Base-by-base conservation (phyloP, 1,140 invertebrate genomes). In the Lycorma delicatula region DNA sequence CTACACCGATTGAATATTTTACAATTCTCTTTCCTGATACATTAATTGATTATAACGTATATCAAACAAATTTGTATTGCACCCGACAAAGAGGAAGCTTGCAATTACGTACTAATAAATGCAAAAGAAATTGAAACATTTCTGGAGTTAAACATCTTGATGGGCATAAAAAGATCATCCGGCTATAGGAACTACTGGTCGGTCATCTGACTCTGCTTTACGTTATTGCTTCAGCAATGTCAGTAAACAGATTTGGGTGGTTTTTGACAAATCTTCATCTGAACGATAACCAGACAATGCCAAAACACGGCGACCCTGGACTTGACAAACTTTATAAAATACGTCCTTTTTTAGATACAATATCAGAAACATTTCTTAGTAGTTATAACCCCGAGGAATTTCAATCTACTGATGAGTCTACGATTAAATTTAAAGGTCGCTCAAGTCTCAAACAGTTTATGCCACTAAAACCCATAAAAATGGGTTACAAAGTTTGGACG, bases 211-310 rank as follows among this genome's bases (percentile, higher is more conserved):
- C 64, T 25, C 58, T 47, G 64, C 18, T 60, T 66, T 74, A 29
- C 47, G 63, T 55, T 68, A 71, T 60, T 25, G 63, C 46, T 68
- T 68, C 57, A 69, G 74, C 44, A 29, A 74, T 75, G 71, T 54
- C 67, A 44, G 49, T 72, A n/a, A 72, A 73, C 60, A 50, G 72
- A 41, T 75, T 74, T 59, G 64, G 69, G 47, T 71, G 69, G 59
- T 51, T 72, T 55, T 60, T 72, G 46, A 50, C 58, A 29, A 55
- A 69, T 56, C 34, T 69, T 9, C 68, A 68, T 60, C n/a, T 68
- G 12, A 68, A 65, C 60, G 56, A 68, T 53, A 67, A 69, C 54
- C 26, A 16, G 34, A 5, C 60, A 16, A 46, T 59, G 56, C 64
- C 64, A 27, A 23, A 22, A n/a, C 54, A 41, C 49, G 29, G 38